Conservation (phyloP, 2,888 invertebrate genomes). For the Drosophila stalkeri region DNA sequence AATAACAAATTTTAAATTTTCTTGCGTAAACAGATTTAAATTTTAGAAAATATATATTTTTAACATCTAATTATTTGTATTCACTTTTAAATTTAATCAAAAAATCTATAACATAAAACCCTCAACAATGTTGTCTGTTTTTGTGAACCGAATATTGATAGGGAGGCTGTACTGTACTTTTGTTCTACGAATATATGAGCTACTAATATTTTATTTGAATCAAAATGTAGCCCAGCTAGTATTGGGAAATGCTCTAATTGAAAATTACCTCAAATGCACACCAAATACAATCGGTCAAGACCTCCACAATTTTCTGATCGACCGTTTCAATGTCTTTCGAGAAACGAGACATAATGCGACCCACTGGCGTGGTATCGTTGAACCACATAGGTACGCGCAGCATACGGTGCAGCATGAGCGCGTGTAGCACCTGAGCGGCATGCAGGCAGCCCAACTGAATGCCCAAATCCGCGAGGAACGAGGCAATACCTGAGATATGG, state of each 20-base stretch:
- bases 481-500: constrained; percentile 87
- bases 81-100: too few relatives aligned
- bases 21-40: neutral
- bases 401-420: constrained; percentile 85
- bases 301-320: constrained; percentile 85
- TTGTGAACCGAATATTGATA: neutral
- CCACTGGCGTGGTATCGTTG: constrained; percentile 88
- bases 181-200: neutral
- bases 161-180: constrained; percentile 5
- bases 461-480: constrained; percentile 89
- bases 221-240: constrained; percentile 4
- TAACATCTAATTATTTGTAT: neutral
- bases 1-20: neutral
- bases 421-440: constrained; percentile 84
- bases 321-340: constrained; percentile 86
- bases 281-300: constrained; percentile 87
- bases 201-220: constrained; percentile 9
- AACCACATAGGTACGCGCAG: constrained; percentile 87
- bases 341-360: constrained; percentile 87
- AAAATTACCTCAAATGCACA: constrained; percentile 87
- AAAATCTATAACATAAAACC: too few relatives aligned
- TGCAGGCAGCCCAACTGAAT: constrained; percentile 87
- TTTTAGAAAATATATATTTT: neutral
- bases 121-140: neutral
- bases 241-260: constrained; percentile 6